A percentile compares a stretch with the other conserved stretches of the same genome.
These are phyloP conservation scores for Microplitis manilae DNA, from an alignment of 2,888 invertebrate species.

Conservation along the genomic window DNA sequence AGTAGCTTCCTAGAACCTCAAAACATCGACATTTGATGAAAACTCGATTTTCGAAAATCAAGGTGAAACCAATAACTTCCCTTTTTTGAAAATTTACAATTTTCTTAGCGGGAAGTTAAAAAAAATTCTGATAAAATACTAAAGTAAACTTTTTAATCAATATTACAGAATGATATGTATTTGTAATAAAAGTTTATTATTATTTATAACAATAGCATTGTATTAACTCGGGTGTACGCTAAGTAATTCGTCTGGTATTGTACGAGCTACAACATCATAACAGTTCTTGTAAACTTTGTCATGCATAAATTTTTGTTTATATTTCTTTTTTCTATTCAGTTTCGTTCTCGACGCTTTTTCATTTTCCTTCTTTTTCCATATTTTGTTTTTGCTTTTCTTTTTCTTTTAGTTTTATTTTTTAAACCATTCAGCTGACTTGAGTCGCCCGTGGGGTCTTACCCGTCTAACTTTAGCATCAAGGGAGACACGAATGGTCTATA, in stretches of 20 bases:
- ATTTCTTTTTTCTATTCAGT: background rate
- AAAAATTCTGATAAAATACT: background rate
- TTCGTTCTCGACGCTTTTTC: background rate
- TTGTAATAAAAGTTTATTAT: background rate
- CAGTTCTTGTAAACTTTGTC: slow-evolving; percentile 7
- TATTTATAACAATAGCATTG: background rate
- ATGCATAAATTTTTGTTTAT: background rate
- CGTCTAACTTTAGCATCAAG: slow-evolving; percentile 47
- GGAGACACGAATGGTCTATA: slow-evolving; percentile 12
- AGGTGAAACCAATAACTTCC: no score
- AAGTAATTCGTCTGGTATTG: background rate
- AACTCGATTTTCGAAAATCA: no score
- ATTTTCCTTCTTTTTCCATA: slow-evolving; percentile 20
- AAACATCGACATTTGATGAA: no score
- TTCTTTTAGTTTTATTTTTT: slow-evolving; percentile 14
- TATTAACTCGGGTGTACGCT: background rate
- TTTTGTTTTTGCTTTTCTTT: slow-evolving; percentile 6
- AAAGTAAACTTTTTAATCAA: background rate
- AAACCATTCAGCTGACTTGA: slow-evolving; percentile 37
- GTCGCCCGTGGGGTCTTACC: slow-evolving; percentile 46
- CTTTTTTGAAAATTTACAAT: no score
- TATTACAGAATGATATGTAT: background rate
- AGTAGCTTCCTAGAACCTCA: no score
- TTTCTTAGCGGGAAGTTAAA: background rate
- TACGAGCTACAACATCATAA: background rate